Evolutionary conservation across 2,888 invertebrate genomes (phyloP), one percentile per base, ranked within the genome.

Genomic region (Ormyrus labotus): DNA sequence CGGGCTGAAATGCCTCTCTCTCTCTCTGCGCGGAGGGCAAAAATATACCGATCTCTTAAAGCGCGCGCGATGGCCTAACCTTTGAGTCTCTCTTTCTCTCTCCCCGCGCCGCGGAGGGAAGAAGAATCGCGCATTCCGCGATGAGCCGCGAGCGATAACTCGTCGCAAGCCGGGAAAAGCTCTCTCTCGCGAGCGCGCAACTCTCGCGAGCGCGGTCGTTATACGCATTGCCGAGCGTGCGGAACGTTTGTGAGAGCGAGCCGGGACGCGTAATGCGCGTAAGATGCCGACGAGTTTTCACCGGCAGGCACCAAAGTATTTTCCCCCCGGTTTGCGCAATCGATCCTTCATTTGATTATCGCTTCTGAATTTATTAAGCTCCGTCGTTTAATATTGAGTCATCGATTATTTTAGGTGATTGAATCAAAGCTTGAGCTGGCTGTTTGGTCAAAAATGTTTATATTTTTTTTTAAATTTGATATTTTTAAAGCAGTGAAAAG

Each of bases 141-240:
- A 80, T 80, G 64, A 67, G 72, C 60, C 64, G 63, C n/a, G 48
- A n/a, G 68, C 77, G 81, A 81, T 81, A 81, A 65, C 68, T 68
- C 57, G 64, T 34, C 34, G 34, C 34, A 34, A 34, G 34, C 34
- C 34, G 34, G 34, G 34, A 34, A 34, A 34, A 34, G 34, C 34
- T 34, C 34, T 34, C n/a, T n/a, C 34, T 19, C 64, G 57, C 48
- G 50, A 0, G 10, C 10, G 61, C 19, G 10, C 13, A 11, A 53
- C 53, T 11, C 6, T 9, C 47, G 55, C 10, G 63, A 13, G 5
- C 76, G 45, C 68, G 34, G 51, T 76, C 61, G 51, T 77, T 77
- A 70, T 70, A 63, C 57, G 34, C 61, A 53, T 64, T 48, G 55
- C 68, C 19, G 67, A 8, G 9, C 57, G 48, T 34, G n/a, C 74